These are phyloP conservation scores for Lomographa bimaculata DNA, from an alignment of 2,888 invertebrate genomes.

Conservation along the genomic window DNA sequence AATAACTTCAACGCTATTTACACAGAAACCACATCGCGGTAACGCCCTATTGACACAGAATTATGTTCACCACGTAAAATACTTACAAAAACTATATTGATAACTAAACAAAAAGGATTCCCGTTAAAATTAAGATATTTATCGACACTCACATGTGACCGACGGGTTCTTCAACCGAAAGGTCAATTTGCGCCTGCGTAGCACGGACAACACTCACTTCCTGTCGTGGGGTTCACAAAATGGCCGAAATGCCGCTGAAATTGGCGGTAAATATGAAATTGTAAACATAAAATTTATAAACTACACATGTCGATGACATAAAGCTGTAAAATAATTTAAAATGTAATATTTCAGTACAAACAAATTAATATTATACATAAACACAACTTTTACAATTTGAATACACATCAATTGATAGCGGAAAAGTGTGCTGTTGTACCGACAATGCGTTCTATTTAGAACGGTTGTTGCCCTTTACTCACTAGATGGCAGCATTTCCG, in stretches of 20 bases:
- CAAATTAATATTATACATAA: not conserved
- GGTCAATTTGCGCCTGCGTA: constrained; percentile 89
- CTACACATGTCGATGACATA: not conserved
- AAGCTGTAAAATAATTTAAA: not conserved
- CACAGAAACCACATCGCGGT: constrained; percentile 70
- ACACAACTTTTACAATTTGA: too few relatives aligned
- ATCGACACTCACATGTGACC: constrained; percentile 94
- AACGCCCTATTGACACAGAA: constrained; percentile 62
- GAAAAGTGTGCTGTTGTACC: constrained; percentile 19
- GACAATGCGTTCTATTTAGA: constrained; percentile 7
- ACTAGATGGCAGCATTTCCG: constrained; percentile 23
- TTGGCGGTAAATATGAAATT: constrained; percentile 64
- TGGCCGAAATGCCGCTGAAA: constrained; percentile 57
- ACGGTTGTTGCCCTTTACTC: not conserved
- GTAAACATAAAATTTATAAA: constrained; percentile 1
- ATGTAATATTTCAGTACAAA: not conserved
- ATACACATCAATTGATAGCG: not conserved
- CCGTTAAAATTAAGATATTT: constrained; percentile 82
- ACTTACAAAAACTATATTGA: constrained; percentile 78
- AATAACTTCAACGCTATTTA: constrained; percentile 61
- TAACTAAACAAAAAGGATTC: constrained; percentile 69
- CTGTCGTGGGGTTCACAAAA: constrained; percentile 81
- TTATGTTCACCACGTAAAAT: constrained; percentile 72
- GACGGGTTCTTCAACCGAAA: constrained; percentile 95
- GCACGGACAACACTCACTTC: constrained; percentile 83